Base-by-base conservation (phyloP, 1,140 invertebrate genomes). In the Ceratosolen solmsi region DNA sequence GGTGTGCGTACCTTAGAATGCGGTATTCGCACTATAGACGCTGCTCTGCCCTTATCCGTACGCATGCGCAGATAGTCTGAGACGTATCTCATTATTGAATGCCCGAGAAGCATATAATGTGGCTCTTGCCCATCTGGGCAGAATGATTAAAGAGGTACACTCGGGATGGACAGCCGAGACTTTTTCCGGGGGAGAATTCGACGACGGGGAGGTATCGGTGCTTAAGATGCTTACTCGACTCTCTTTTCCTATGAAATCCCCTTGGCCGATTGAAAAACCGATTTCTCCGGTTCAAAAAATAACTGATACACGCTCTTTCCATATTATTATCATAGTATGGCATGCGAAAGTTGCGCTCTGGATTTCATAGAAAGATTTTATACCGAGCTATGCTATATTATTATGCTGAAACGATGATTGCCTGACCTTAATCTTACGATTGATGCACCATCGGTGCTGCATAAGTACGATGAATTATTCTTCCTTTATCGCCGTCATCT, bases 1-100 rank as follows among this genome's bases (percentile, higher is more conserved):
- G 11, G 51, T 25, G n/a, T 3, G 30, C 63, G 30, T 65, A n/a
- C 5, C 56, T 25, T 1, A 4, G 38, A 27, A 49, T 49, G 25
- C 38, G 0, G n/a, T 56, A 76, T 76, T 38, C 41, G 75, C 49
- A 56, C 72, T 63, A n/a, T 13, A 63, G 30, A 54, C 9, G 72
- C 22, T 27, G 11, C 58, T 51, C 27, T 30, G 33, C n/a, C 22
- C 30, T 78, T 70, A 8, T 1, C 2, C 38, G 20, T 51, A 27
- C 70, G 41, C 17, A 27, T 25, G 20, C 25, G 25, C 41, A 4
- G 7, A 15, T 13, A 8, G n/a, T n/a, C 13, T 13, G 13, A 15
- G 2, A 20, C 70, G 41, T 72, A 72, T 72, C 70, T 49, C 41
- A 30, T 72, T 49, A 72, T 30, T n/a, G 70, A 49, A 17, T 4